Evolutionary conservation across 2,797 vertebrate genomes (phyloP).

Genomic region (Diplodus sargus): DNA sequence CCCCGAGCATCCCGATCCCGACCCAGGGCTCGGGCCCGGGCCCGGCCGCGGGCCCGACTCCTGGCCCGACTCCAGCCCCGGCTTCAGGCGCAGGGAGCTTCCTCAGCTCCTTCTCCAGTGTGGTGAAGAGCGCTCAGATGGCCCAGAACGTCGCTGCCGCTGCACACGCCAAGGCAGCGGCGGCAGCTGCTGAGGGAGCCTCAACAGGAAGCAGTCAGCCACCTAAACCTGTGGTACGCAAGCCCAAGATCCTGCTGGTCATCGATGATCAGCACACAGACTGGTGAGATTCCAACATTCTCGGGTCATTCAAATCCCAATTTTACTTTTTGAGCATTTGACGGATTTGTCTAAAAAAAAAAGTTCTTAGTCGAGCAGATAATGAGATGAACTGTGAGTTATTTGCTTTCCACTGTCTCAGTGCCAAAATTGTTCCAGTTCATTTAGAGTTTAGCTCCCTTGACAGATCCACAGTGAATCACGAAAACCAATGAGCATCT

Average conservation of each 20-base stretch:
- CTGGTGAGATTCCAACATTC: slow-evolving; percentile 85
- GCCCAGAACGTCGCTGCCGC: slow-evolving; percentile 82
- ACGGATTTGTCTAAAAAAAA: neutral
- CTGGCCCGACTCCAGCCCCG: slow-evolving; percentile 55
- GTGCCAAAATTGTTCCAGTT: neutral
- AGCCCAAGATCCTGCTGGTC: slow-evolving; percentile 92
- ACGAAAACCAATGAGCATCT: neutral
- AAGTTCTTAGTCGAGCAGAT: neutral
- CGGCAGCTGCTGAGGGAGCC: slow-evolving; percentile 56
- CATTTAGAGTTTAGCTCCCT: slow-evolving; percentile 12
- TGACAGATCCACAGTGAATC: neutral
- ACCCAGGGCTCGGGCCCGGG: slow-evolving; percentile 47
- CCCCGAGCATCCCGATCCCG: slow-evolving; percentile 79
- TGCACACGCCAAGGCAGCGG: slow-evolving; percentile 77
- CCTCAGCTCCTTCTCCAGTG: slow-evolving; percentile 94
- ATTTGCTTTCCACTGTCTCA: neutral
- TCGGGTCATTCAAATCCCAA: neutral
- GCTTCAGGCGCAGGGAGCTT: slow-evolving; percentile 85
- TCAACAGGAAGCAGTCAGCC: slow-evolving; percentile 58
- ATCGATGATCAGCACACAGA: slow-evolving; percentile 94
- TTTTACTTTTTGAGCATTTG: neutral
- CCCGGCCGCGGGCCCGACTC: slow-evolving; percentile 64
- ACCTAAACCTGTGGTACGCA: slow-evolving; percentile 82
- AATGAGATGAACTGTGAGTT: neutral
- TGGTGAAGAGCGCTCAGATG: slow-evolving; percentile 91